These are phyloP conservation scores for Dione juno DNA, from an alignment of 2,888 invertebrate species.

Conservation along the genomic window DNA sequence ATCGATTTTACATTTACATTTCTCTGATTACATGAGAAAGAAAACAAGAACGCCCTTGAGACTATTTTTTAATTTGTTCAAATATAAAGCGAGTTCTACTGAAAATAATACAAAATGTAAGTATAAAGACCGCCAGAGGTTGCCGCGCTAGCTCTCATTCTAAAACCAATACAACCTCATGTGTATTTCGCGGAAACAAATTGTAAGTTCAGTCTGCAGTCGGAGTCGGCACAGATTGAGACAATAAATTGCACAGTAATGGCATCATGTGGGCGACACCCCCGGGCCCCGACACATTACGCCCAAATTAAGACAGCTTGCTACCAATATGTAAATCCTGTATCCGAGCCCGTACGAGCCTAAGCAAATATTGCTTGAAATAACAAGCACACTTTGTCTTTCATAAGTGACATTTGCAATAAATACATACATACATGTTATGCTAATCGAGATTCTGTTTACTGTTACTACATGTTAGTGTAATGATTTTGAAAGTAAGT, in stretches of 20 bases:
- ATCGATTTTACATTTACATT: too few species aligned
- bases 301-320: conserved; percentile 79
- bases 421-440: conserved; percentile 44
- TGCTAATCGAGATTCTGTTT: conserved; percentile 40
- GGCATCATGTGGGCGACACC: conserved; percentile 68
- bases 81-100: neutral
- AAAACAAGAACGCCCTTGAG: too few species aligned
- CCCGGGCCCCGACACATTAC: conserved; percentile 65
- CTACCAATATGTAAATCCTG: conserved; percentile 77
- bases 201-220: conserved; percentile 51
- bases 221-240: conserved; percentile 58
- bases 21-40: too few species aligned
- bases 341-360: conserved; percentile 53
- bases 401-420: conserved; percentile 52
- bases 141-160: conserved; percentile 11
- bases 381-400: conserved; percentile 52
- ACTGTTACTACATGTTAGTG: conserved; percentile 26
- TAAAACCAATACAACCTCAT: conserved; percentile 41
- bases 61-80: neutral
- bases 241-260: conserved; percentile 76
- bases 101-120: neutral
- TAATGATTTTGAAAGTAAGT: conserved; percentile 10
- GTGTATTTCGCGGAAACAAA: conserved; percentile 46
- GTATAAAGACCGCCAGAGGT: conserved; percentile 10
- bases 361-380: conserved; percentile 68